Conservation (phyloP, 2,888 invertebrate genomes). For the Leptarthrus brevirostris region DNA sequence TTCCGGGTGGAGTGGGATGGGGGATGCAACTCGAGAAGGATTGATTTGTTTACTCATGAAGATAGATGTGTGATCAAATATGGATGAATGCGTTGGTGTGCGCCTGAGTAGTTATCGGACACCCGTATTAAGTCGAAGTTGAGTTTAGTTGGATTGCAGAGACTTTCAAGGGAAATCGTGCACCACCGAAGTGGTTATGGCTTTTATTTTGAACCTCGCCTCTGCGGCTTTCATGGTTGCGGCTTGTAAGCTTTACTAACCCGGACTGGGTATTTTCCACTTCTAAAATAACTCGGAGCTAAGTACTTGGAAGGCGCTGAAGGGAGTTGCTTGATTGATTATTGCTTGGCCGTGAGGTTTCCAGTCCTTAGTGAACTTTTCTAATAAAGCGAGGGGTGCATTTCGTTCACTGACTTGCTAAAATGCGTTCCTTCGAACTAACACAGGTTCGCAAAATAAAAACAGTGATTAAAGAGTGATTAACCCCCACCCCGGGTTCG, state of each 20-base stretch:
- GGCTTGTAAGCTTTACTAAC: constrained; percentile 31
- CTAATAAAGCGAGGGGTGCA: constrained; percentile 9
- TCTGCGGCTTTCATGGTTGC: constrained; percentile 14
- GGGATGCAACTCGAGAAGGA: constrained; percentile 16
- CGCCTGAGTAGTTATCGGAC: not conserved
- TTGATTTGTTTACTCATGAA: constrained; percentile 46
- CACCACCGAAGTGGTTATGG: constrained; percentile 7
- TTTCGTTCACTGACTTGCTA: constrained; percentile 12
- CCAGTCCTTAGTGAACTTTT: constrained; percentile 3
- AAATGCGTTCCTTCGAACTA: constrained; percentile 8
- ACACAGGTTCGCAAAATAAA: not conserved
- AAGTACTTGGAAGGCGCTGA: constrained; percentile 1
- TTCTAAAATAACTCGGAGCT: constrained; percentile 9
- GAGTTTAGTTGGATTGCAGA: constrained; percentile 4
- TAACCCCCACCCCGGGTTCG: constrained; percentile 11
- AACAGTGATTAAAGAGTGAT: constrained; percentile 30
- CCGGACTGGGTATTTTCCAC: not conserved
- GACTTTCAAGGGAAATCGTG: not conserved
- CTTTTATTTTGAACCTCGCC: constrained; percentile 33
- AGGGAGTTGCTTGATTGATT: constrained; percentile 4
- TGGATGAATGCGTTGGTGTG: constrained; percentile 18
- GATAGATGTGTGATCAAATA: constrained; percentile 43
- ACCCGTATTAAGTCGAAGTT: not conserved
- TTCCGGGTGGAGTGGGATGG: not conserved
- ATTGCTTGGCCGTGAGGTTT: not conserved